Evolutionary conservation across 2,797 vertebrate genomes (phyloP), one percentile per base, ranked within the genome.

Genomic region (Acrocephalus scirpaceus): DNA sequence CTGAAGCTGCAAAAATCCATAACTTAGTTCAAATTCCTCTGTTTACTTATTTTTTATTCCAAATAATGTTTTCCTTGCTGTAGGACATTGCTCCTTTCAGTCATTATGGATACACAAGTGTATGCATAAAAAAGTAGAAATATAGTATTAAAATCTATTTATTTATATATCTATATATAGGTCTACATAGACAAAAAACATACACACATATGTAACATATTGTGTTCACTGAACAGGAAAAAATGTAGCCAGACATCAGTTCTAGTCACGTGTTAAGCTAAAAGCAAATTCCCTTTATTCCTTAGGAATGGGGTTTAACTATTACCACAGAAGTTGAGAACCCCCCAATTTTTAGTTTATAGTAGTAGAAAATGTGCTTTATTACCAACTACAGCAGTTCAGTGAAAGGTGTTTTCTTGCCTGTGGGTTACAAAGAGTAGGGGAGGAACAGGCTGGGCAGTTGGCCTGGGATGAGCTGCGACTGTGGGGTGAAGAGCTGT

Each of bases 381-480:
- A 7, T 64, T 29, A 9, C 2, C 4, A 64, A 11, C 23, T n/a
- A 13, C 38, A 32, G 40, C 47, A 36, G 16, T 23, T 82, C 13
- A 34, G 50, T 32, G 36, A 29, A 42, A 21, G 15, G 3, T 29
- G 25, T 71, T 86, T 71, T 56, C 21, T 53, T 50, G 32, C 20
- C 57, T 38, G 27, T 11, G 45, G 26, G 50, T 34, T 66, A 9
- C 0, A 2, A 47, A 11, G 10, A 19, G 71, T 16, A 1, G 9
- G 61, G 30, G 18, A 73, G 57, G 51, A 70, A 12, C 26, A 16
- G 51, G 27, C 38, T 45, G 38, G 40, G 47, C 22, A 40, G 54
- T 8, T 69, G 47, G 13, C 34, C 54, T 57, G 56, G 64, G 48
- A 47, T 47, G 64, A 76, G 56, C 38, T 53, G 47, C n/a, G 72